These are phyloP conservation scores for Caranx ignobilis DNA, from an alignment of 2,113 vertebrate species.

Conservation along the genomic window DNA sequence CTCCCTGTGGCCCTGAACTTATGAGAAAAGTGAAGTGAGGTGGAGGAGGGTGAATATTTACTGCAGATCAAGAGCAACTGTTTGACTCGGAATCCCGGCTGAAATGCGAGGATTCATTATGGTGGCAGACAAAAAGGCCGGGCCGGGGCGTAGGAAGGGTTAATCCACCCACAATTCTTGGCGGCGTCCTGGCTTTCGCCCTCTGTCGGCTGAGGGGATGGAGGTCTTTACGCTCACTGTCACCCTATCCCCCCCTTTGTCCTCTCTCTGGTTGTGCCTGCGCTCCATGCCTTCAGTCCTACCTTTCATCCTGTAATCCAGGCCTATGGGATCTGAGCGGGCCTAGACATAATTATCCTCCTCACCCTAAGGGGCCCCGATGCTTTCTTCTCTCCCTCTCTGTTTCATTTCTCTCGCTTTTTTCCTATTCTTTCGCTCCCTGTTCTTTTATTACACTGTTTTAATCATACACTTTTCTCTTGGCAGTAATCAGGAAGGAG, in stretches of 20 bases:
- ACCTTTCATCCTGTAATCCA: constrained; percentile 81
- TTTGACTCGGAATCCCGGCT: constrained; percentile 79
- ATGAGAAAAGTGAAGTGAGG: constrained; percentile 36
- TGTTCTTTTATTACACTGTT: constrained; percentile 78
- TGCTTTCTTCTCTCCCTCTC: constrained; percentile 53
- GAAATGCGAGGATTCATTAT: constrained; percentile 62
- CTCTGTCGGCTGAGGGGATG: constrained; percentile 50
- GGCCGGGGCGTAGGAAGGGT: constrained; percentile 70
- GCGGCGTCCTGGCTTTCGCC: constrained; percentile 41
- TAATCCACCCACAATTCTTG: constrained; percentile 54
- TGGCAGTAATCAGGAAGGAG: constrained; percentile 85
- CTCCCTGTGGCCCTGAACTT: constrained; percentile 48
- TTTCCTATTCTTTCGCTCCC: constrained; percentile 76
- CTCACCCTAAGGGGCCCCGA: constrained; percentile 27
- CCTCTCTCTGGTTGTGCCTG: constrained; percentile 23
- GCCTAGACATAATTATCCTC: constrained; percentile 72
- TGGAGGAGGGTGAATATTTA: constrained; percentile 24
- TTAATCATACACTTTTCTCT: constrained; percentile 89
- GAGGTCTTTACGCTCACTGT: constrained; percentile 59
- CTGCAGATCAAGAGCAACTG: constrained; percentile 57
- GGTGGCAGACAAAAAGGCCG: constrained; percentile 71
- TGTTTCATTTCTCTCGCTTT: not conserved
- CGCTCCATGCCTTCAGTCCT: constrained; percentile 26
- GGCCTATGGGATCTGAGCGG: constrained; percentile 63
- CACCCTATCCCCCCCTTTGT: constrained; percentile 11